phyloP scores from a whole-genome alignment of 2,888 invertebrate species.

The Ceraclea dissimilis region DNA sequence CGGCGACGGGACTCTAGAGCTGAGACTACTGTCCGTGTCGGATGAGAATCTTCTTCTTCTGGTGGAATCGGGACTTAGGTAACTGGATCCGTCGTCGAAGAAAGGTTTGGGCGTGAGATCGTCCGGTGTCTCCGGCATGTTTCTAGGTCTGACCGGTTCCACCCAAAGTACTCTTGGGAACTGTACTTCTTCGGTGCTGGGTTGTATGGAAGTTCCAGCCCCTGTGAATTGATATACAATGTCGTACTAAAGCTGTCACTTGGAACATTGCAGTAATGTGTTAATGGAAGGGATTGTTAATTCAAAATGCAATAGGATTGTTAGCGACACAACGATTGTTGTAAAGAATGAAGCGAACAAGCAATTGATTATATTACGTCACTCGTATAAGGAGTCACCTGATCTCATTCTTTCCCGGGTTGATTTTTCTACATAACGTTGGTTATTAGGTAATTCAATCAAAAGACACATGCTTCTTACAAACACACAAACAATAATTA shows the following conservation, averaged over 20 bases:
- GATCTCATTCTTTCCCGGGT: too few relatives aligned
- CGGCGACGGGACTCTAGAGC: constrained; percentile 22
- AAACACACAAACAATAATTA: too few relatives aligned
- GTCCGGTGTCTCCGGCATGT: constrained; percentile 17
- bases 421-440: too few relatives aligned
- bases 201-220: constrained; percentile 14
- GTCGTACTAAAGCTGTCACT: constrained; percentile 1
- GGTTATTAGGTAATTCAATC: too few relatives aligned
- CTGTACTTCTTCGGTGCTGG: constrained; percentile 11
- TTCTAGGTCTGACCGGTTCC: constrained; percentile 17
- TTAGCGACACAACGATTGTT: background rate
- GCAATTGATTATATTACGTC: too few relatives aligned
- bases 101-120: constrained; percentile 9
- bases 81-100: constrained; percentile 10
- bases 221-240: constrained; percentile 11
- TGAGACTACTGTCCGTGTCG: constrained; percentile 18
- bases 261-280: background rate
- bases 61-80: constrained; percentile 14
- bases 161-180: constrained; percentile 25
- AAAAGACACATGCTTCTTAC: too few relatives aligned
- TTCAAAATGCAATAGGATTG: background rate
- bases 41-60: constrained; percentile 20
- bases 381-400: too few relatives aligned
- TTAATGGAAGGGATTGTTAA: background rate
- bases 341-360: too few relatives aligned